Percentiles rank a stretch among this genome's conserved stretches.
Conservation (phyloP, 2,797 vertebrate genomes). For the Trichosurus vulpecula region DNA sequence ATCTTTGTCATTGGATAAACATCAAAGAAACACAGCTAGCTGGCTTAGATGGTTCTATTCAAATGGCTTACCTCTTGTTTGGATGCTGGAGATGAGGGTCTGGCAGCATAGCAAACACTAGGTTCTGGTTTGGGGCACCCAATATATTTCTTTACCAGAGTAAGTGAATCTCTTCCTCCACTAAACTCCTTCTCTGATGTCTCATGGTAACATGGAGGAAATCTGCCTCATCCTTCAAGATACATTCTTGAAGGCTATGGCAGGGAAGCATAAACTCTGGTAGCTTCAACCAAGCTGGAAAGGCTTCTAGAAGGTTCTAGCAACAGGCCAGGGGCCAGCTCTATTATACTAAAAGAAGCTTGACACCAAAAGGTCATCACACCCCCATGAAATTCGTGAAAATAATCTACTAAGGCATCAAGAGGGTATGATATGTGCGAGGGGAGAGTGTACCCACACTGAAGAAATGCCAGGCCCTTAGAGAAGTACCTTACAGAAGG, state of each 20-base stretch:
- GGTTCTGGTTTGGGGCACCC: neutral
- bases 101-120: neutral
- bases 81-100: neutral
- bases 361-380: neutral
- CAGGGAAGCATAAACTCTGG: neutral
- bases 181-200: neutral
- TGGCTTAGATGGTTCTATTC: neutral
- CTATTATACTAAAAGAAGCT: neutral
- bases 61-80: slow-evolving; percentile 16
- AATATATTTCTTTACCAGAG: neutral
- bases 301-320: neutral
- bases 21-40: neutral
- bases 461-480: neutral
- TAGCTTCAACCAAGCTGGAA: neutral
- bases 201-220: neutral
- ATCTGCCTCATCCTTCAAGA: neutral
- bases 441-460: neutral
- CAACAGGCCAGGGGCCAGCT: neutral
- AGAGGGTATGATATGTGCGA: neutral
- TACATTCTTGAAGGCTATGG: neutral
- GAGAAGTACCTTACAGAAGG: neutral
- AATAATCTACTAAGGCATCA: neutral
- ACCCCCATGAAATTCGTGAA: neutral
- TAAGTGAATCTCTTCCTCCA: neutral
- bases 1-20: neutral